A percentile compares a stretch with the other conserved stretches of the same genome.
These are phyloP conservation scores for Psilopogon haemacephalus DNA, from an alignment of 2,113 vertebrate species.

Conservation along the genomic window DNA sequence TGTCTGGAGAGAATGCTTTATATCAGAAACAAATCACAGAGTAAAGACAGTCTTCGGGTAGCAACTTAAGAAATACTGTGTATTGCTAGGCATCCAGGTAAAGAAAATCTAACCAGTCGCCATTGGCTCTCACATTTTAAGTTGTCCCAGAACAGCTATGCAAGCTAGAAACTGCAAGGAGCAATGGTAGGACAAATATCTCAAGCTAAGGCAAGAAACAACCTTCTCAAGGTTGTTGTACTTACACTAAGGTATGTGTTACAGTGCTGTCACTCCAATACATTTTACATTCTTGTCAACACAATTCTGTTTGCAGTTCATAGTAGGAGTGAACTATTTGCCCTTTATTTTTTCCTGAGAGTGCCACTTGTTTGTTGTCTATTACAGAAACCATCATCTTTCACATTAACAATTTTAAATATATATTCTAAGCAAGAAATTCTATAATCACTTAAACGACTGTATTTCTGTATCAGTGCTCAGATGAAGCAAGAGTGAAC, in stretches of 20 bases:
- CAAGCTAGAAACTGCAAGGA: neutral
- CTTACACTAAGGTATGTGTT: neutral
- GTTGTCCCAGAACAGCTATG: neutral
- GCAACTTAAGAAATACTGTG: neutral
- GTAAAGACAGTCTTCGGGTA: neutral
- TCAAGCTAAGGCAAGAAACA: neutral
- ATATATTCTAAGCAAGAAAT: neutral
- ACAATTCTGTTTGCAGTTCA: neutral
- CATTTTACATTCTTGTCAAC: neutral
- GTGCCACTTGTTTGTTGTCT: neutral
- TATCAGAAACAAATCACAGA: neutral
- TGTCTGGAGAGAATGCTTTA: neutral
- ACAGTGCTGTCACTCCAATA: neutral
- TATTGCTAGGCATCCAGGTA: neutral
- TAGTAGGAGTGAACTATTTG: neutral
- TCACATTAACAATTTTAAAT: neutral
- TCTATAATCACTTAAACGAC: neutral
- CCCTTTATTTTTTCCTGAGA: neutral
- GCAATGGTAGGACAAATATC: neutral
- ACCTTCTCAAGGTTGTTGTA: neutral
- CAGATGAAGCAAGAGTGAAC: neutral
- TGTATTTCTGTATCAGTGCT: neutral
- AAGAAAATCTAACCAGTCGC: neutral
- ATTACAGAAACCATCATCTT: neutral
- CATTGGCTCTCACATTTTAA: neutral